Evolutionary conservation across 2,888 invertebrate genomes (phyloP).

Genomic region (Crepidodera aurea): DNA sequence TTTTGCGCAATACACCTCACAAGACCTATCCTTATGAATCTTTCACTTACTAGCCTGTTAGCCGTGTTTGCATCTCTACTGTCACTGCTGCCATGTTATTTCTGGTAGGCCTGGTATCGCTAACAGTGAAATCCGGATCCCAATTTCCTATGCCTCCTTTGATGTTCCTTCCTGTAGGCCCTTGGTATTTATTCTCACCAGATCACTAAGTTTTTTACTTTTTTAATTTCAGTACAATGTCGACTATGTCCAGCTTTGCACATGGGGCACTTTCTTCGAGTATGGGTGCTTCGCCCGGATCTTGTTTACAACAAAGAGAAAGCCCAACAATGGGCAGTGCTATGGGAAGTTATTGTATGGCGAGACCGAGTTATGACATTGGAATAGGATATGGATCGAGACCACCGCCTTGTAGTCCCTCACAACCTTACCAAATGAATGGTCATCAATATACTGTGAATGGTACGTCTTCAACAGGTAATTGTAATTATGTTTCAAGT

Average conservation of each 20-base stretch:
- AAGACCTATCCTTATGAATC: no score
- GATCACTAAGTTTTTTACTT: no score
- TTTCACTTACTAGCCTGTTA: no score
- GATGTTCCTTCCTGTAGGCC: no score
- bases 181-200: no score
- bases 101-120: no score
- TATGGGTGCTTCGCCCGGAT: slow-evolving; percentile 65
- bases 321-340: slow-evolving; percentile 62
- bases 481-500: no score
- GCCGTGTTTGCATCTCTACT: no score
- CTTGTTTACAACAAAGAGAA: slow-evolving; percentile 67
- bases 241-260: slow-evolving; percentile 67
- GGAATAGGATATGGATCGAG: slow-evolving; percentile 67
- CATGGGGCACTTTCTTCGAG: slow-evolving; percentile 58
- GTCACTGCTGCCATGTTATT: no score
- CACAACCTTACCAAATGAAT: slow-evolving; percentile 72
- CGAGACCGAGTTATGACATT: slow-evolving; percentile 66
- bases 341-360: slow-evolving; percentile 65
- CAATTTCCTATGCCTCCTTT: no score
- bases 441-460: slow-evolving; percentile 65
- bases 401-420: slow-evolving; percentile 72
- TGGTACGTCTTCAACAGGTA: slow-evolving; percentile 67
- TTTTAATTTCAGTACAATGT: slow-evolving; percentile 63
- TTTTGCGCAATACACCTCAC: no score
- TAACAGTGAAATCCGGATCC: no score